phyloP scores from a whole-genome alignment of 1,140 invertebrate species.

The Drosophila saltans region DNA sequence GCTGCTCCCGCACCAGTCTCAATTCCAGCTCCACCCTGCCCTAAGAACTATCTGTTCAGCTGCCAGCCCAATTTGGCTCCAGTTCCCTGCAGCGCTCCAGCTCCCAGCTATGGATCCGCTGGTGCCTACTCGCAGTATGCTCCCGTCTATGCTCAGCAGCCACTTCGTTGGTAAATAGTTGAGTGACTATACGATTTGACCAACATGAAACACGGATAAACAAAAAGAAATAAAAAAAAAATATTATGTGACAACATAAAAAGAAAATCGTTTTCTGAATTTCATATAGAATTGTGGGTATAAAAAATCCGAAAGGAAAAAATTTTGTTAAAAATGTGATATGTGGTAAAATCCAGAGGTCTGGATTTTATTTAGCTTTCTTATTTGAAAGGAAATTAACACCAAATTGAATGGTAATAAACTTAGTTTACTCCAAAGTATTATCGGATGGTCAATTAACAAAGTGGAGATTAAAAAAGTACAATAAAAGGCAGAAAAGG shows the following conservation, averaged over 20 bases:
- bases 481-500: too few relatives aligned
- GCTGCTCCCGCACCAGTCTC: constrained; percentile 46
- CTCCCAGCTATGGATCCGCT: constrained; percentile 64
- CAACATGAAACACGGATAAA: constrained; percentile 11
- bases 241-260: constrained; percentile 4
- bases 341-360: too few relatives aligned
- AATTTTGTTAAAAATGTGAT: too few relatives aligned
- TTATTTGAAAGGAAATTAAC: too few relatives aligned
- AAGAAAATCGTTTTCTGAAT: background rate
- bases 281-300: background rate
- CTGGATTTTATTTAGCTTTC: too few relatives aligned
- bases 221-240: constrained; percentile 25
- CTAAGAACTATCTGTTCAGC: constrained; percentile 76
- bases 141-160: constrained; percentile 61
- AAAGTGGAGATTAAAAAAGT: too few relatives aligned
- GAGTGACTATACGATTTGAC: background rate
- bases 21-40: constrained; percentile 68
- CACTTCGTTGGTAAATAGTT: constrained; percentile 47
- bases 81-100: constrained; percentile 71
- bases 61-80: constrained; percentile 73
- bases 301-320: too few relatives aligned
- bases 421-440: too few relatives aligned
- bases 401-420: too few relatives aligned
- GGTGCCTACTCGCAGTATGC: constrained; percentile 73
- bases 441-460: too few relatives aligned